phyloP scores from a whole-genome alignment of 2,113 vertebrate species.

The Muscicapa adusta region DNA sequence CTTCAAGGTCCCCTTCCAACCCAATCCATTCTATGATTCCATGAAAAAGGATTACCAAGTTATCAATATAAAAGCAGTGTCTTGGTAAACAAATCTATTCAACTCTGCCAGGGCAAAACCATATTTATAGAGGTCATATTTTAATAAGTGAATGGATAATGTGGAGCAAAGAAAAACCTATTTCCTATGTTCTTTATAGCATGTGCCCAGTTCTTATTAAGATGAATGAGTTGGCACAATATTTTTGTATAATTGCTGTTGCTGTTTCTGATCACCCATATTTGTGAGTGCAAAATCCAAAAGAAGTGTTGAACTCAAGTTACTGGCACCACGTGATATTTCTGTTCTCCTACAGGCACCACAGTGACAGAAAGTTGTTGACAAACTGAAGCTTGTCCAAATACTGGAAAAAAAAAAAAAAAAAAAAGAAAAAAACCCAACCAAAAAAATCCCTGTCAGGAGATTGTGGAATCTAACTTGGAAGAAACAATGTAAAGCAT shows the following conservation, averaged over 20 bases:
- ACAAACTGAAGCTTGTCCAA: not conserved
- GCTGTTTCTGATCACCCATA: not conserved
- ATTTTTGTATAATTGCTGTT: not conserved
- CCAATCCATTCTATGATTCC: not conserved
- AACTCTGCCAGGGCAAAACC: not conserved
- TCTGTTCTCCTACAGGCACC: not conserved
- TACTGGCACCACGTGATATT: not conserved
- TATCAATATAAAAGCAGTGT: not conserved
- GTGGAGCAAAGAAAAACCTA: not conserved
- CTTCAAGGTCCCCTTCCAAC: not conserved
- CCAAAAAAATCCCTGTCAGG: not conserved
- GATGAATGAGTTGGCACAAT: not conserved
- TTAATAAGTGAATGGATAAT: not conserved
- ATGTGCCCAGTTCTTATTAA: not conserved
- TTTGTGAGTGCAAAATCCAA: not conserved
- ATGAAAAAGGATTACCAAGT: not conserved
- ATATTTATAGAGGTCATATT: not conserved
- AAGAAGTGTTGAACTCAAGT: not conserved
- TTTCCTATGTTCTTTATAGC: not conserved
- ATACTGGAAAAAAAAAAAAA: not conserved
- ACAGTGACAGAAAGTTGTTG: not conserved
- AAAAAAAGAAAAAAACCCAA: too few species aligned
- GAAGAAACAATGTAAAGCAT: not conserved
- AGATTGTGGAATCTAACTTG: not conserved
- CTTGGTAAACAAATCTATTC: not conserved